phyloP scores from a whole-genome alignment of 37 sponge, comb jelly and placozoan genomes.

The Beroe forskalii region DNA sequence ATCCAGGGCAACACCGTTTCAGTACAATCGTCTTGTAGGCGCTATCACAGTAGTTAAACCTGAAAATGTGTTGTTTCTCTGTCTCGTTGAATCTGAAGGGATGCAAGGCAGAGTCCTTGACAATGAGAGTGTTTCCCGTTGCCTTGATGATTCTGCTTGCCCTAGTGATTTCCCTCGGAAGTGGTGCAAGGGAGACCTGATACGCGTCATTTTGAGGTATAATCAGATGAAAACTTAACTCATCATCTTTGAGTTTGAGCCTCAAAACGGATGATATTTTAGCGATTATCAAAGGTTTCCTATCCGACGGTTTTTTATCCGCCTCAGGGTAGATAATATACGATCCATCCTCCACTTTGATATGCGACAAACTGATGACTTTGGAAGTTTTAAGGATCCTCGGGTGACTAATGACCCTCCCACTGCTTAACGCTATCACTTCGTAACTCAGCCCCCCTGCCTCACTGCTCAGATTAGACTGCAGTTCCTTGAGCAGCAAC shows the following conservation, averaged over 20 bases:
- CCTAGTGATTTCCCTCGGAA: neutral
- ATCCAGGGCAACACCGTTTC: neutral
- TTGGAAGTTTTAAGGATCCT: neutral
- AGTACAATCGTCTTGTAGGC: neutral
- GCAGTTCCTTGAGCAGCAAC: neutral
- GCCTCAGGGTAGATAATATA: neutral
- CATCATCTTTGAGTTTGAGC: neutral
- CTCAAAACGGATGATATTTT: neutral
- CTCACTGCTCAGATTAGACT: neutral
- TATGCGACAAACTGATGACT: neutral
- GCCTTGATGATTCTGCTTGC: neutral
- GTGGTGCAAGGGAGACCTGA: neutral
- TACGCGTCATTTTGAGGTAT: constrained; percentile 34
- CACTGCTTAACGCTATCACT: neutral
- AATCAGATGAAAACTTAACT: neutral
- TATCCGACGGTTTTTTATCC: neutral
- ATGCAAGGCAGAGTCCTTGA: neutral
- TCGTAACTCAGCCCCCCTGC: constrained; percentile 5
- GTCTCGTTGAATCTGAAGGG: neutral
- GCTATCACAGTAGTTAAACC: neutral
- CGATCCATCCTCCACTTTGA: neutral
- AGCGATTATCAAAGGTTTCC: neutral
- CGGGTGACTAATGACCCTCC: neutral
- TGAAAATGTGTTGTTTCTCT: neutral
- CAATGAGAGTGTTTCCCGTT: neutral